Conservation (phyloP, 1,140 invertebrate species). For the Papilio polyxenes region DNA sequence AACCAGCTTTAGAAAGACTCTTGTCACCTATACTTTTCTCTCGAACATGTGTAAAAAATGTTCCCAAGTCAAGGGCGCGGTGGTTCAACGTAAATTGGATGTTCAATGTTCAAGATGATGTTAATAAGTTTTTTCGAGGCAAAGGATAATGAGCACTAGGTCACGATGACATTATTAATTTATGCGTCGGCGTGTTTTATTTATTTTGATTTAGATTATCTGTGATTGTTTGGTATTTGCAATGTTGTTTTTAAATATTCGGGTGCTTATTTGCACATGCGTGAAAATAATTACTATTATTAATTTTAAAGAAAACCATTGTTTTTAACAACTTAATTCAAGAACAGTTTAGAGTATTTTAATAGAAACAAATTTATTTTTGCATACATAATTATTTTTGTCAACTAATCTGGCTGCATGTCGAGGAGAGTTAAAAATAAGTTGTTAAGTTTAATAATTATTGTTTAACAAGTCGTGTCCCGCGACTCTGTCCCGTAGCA, state of each 20-base stretch:
- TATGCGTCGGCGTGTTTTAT: slow-evolving; percentile 54
- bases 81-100: slow-evolving; percentile 37
- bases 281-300: background rate
- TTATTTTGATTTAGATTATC: slow-evolving; percentile 49
- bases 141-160: slow-evolving; percentile 46
- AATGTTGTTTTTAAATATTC: slow-evolving; percentile 22
- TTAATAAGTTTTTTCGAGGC: slow-evolving; percentile 33
- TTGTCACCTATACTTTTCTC: slow-evolving; percentile 19
- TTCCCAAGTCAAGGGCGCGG: background rate
- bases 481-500: too few species aligned
- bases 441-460: too few species aligned
- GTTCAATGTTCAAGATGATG: slow-evolving; percentile 5
- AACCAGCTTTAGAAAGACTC: slow-evolving; percentile 24
- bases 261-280: background rate
- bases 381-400: background rate
- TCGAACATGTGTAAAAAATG: background rate
- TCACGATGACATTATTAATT: slow-evolving; percentile 63
- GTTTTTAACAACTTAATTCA: background rate
- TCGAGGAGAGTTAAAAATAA: background rate
- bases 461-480: too few species aligned
- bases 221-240: slow-evolving; percentile 42
- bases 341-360: background rate
- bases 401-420: background rate
- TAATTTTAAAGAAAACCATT: background rate
- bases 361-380: background rate